Conservation (phyloP, 2,113 vertebrate species). For the Cyphomyrus discorhynchus region DNA sequence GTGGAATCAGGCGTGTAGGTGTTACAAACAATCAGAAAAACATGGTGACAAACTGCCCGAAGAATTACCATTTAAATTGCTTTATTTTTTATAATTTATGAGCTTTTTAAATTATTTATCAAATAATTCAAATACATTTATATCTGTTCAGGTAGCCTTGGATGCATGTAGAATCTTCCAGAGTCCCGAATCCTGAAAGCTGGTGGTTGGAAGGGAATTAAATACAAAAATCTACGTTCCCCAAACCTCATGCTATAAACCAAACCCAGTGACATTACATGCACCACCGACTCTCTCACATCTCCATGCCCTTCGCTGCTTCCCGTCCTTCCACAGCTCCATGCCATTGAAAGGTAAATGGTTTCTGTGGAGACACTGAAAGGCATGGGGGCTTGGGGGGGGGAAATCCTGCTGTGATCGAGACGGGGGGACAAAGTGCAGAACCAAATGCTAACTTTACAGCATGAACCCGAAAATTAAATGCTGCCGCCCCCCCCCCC, state of each 20-base stretch:
- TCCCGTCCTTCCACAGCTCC: neutral
- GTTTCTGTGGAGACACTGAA: neutral
- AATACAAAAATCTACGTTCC: neutral
- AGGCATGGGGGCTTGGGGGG: no score
- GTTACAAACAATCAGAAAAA: neutral
- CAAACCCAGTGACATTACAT: neutral
- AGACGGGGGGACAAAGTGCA: neutral
- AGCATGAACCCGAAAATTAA: neutral
- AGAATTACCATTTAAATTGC: neutral
- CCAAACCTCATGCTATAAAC: neutral
- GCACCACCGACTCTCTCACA: neutral
- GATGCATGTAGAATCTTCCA: neutral
- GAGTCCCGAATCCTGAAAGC: neutral
- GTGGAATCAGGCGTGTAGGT: neutral
- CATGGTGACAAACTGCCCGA: neutral
- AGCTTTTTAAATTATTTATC: neutral
- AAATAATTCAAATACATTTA: neutral
- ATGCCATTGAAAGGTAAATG: neutral
- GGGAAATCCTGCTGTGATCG: neutral
- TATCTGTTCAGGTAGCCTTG: neutral
- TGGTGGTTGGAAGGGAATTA: neutral
- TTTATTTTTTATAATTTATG: neutral
- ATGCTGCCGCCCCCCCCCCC: no score
- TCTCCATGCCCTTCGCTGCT: neutral
- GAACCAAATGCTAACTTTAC: neutral